Evolutionary conservation across 2,113 vertebrate species (phyloP).

Genomic region (Aleadryas rufinucha): DNA sequence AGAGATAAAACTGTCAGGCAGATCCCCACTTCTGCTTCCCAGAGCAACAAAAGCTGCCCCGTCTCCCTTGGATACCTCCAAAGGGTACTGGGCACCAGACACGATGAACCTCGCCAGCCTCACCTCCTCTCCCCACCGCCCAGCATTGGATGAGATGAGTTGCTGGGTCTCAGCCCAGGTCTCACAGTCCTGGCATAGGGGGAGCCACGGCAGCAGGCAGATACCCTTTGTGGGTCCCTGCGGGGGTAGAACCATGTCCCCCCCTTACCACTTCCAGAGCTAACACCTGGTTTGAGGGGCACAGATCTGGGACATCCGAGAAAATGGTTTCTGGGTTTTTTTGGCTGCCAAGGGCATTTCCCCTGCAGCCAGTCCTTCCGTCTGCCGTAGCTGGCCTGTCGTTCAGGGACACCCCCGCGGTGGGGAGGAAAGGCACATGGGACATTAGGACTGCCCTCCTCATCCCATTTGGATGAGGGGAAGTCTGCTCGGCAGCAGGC

Average conservation of each 20-base stretch:
- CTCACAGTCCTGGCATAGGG: neutral
- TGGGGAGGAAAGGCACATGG: neutral
- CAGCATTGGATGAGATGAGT: neutral
- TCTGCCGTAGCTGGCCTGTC: neutral
- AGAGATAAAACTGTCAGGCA: neutral
- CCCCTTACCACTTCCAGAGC: neutral
- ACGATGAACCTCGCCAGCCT: accelerated
- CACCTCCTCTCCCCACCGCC: neutral
- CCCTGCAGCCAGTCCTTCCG: neutral
- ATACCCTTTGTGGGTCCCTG: neutral
- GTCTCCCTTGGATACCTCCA: neutral
- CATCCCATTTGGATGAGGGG: accelerated
- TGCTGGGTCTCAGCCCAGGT: neutral
- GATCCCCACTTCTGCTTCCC: neutral
- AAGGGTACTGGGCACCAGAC: accelerated
- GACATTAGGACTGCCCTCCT: neutral
- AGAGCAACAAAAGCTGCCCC: neutral
- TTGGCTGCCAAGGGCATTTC: neutral
- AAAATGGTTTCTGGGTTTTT: accelerated
- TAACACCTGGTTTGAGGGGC: neutral
- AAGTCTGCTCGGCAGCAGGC: neutral
- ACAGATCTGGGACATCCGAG: neutral
- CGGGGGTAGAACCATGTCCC: accelerated
- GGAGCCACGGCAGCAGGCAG: neutral
- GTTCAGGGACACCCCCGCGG: accelerated